phyloP scores from a whole-genome alignment of 2,888 invertebrate species.

The Prostheceraeus crozeri region DNA sequence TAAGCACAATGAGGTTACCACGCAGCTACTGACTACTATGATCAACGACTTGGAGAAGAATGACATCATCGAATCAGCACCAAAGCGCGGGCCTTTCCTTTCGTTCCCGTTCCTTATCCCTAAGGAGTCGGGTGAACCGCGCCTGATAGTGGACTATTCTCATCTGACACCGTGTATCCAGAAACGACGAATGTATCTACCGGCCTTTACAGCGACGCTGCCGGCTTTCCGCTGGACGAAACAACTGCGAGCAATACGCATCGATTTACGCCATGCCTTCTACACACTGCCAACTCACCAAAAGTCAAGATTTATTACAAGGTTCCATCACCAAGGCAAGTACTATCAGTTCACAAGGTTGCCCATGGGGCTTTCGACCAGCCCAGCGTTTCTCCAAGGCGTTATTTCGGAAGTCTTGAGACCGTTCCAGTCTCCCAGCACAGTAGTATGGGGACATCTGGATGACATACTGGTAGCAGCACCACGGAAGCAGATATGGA shows the following conservation, averaged over 20 bases:
- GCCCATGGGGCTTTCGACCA: background rate
- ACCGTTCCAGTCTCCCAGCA: no score
- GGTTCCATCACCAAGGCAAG: background rate
- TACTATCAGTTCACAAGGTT: slow-evolving; percentile 6
- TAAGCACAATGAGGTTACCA: no score
- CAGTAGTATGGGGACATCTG: no score
- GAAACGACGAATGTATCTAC: background rate
- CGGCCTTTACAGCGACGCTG: background rate
- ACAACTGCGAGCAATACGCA: background rate
- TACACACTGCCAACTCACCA: slow-evolving; percentile 1
- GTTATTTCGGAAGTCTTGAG: no score
- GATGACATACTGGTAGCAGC: no score
- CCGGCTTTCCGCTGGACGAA: background rate
- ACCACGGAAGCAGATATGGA: no score
- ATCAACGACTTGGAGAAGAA: background rate
- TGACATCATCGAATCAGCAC: slow-evolving; percentile 3
- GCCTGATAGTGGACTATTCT: background rate
- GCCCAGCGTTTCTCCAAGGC: no score
- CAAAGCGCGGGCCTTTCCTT: background rate
- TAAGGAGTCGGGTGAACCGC: background rate
- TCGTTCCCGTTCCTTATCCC: background rate
- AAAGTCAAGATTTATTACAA: background rate
- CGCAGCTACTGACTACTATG: no score
- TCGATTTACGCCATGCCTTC: background rate
- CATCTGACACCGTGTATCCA: background rate